Conservation (phyloP, 2,797 vertebrate genomes). For the Semotilus atromaculatus region DNA sequence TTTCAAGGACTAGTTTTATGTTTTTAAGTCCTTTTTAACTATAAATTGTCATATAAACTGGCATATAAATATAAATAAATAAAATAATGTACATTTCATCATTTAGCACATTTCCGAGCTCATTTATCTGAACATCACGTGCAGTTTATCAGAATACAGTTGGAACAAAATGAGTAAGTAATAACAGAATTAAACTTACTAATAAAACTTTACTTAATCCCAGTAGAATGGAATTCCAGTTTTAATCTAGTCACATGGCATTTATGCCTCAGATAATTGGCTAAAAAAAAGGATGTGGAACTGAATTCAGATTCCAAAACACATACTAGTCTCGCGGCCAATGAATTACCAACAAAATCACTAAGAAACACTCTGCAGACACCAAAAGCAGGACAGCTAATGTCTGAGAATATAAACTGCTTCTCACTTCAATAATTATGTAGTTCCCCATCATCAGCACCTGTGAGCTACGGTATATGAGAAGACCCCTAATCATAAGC, state of each 20-base stretch:
- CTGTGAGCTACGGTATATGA: not conserved
- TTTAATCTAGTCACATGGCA: not conserved
- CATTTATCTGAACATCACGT: not conserved
- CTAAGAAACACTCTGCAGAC: not conserved
- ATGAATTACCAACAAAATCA: not conserved
- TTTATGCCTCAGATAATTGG: not conserved
- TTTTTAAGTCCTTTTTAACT: not conserved
- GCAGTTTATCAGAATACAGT: not conserved
- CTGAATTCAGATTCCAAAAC: not conserved
- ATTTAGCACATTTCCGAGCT: not conserved
- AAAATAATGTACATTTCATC: not conserved
- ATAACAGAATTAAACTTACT: not conserved
- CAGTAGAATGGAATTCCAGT: not conserved
- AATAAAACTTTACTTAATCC: not conserved
- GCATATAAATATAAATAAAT: too few species aligned
- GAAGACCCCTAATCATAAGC: not conserved
- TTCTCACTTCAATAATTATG: not conserved
- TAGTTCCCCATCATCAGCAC: not conserved
- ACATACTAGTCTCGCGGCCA: not conserved
- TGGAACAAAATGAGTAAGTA: not conserved
- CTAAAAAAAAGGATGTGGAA: not conserved
- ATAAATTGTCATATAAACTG: not conserved
- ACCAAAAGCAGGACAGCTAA: not conserved
- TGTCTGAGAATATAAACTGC: not conserved
- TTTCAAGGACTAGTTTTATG: not conserved